Percentiles rank a stretch among this genome's conserved stretches.
Evolutionary conservation across 2,797 vertebrate genomes (phyloP).

Genomic region (Amazona finschi): DNA sequence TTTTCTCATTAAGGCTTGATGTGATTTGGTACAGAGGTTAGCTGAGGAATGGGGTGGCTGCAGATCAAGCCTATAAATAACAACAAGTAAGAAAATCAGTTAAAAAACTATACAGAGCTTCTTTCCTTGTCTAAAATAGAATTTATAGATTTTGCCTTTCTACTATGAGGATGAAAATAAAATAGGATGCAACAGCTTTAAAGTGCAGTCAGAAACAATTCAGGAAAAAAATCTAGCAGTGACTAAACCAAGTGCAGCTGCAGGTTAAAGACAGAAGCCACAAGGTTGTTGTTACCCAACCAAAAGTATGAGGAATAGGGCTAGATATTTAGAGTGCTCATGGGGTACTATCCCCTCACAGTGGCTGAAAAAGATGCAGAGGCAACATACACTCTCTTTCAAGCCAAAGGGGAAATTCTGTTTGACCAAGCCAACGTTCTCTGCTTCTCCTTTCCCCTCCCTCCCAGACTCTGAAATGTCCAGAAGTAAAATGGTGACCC

Average conservation of each 20-base stretch:
- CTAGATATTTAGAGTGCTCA: not conserved
- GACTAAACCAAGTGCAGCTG: not conserved
- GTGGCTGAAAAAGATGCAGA: not conserved
- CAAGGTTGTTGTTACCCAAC: not conserved
- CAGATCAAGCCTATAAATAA: conserved; percentile 66
- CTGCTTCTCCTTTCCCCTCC: not conserved
- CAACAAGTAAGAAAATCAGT: not conserved
- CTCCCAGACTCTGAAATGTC: not conserved
- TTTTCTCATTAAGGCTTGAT: conserved; percentile 57
- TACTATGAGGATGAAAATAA: not conserved
- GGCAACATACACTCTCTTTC: accelerated
- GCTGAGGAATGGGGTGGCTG: not conserved
- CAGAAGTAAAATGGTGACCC: not conserved
- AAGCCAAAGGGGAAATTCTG: not conserved
- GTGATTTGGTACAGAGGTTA: conserved; percentile 47
- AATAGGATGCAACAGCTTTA: not conserved
- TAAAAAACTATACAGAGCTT: not conserved
- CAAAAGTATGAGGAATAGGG: not conserved
- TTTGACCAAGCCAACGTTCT: not conserved
- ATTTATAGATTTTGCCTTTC: conserved; percentile 3
- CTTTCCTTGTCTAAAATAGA: conserved; percentile 2
- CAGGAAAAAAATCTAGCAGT: not conserved
- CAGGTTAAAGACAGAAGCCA: not conserved
- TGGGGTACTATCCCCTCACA: not conserved
- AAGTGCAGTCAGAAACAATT: not conserved